Conservation (phyloP, 1,140 invertebrate species). For the Goniozus legneri region DNA sequence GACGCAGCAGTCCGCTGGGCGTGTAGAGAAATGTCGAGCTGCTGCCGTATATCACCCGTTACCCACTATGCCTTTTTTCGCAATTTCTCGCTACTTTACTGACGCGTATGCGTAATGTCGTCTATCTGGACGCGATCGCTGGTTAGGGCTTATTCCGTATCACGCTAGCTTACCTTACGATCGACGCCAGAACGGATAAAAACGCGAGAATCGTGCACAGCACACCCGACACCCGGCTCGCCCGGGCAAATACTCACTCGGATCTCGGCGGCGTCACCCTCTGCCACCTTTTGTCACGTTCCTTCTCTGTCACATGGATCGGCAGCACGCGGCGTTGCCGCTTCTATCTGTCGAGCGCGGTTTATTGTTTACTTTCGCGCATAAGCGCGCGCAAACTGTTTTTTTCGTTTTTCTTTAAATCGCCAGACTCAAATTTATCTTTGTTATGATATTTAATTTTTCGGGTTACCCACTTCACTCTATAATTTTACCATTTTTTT, state of each 20-base stretch:
- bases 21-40: slow-evolving; percentile 33
- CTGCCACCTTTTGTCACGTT: slow-evolving; percentile 50
- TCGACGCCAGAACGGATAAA: slow-evolving; percentile 19
- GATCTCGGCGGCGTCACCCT: slow-evolving; percentile 41
- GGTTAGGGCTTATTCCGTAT: too few species aligned
- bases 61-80: slow-evolving; percentile 14
- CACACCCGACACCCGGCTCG: slow-evolving; percentile 44
- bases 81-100: slow-evolving; percentile 1
- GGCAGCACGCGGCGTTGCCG: slow-evolving; percentile 26
- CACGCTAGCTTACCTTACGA: slow-evolving; percentile 16
- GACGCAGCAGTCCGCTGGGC: slow-evolving; percentile 48
- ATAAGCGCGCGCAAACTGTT: slow-evolving; percentile 26
- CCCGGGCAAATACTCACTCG: slow-evolving; percentile 46
- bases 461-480: too few species aligned
- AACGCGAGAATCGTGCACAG: slow-evolving; percentile 11
- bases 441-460: too few species aligned
- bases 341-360: slow-evolving; percentile 17
- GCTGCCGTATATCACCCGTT: slow-evolving; percentile 19
- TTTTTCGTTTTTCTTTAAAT: too few species aligned
- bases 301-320: slow-evolving; percentile 53
- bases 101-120: neutral
- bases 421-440: too few species aligned
- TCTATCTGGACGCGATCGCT: too few species aligned
- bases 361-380: slow-evolving; percentile 43
- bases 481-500: too few species aligned